phyloP scores from a whole-genome alignment of 2,113 vertebrate genomes.

The Rousettus leschenaultii region DNA sequence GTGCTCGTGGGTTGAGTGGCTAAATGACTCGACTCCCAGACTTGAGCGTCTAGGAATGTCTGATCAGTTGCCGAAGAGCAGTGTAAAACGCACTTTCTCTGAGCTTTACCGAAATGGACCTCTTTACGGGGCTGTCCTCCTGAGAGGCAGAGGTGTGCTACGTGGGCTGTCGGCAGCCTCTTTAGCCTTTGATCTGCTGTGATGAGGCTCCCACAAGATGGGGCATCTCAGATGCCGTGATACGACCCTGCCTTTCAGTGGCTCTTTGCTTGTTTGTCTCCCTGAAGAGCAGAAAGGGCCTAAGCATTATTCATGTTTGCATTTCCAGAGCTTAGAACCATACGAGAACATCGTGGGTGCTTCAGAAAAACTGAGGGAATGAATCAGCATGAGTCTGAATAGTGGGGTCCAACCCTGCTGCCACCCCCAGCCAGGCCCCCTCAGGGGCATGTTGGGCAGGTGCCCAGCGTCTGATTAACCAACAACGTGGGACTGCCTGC shows the following conservation, averaged over 20 bases:
- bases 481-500: neutral
- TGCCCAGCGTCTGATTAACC: neutral
- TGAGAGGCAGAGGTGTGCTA: neutral
- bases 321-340: neutral
- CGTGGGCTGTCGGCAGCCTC: neutral
- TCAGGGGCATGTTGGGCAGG: no score
- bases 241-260: fast-evolving
- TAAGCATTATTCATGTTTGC: neutral
- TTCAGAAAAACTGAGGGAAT: neutral
- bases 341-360: neutral
- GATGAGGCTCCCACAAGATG: neutral
- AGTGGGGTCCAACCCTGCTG: neutral
- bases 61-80: neutral
- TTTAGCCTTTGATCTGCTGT: neutral
- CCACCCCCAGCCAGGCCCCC: no score
- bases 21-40: neutral
- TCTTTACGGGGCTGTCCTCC: neutral
- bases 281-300: neutral
- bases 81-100: neutral
- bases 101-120: neutral
- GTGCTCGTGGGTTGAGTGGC: neutral
- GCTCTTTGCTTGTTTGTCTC: neutral
- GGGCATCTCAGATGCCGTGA: neutral
- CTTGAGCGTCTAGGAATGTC: neutral
- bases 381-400: neutral